phyloP scores from a whole-genome alignment of 2,888 invertebrate genomes.

The Exocentrus adspersus region DNA sequence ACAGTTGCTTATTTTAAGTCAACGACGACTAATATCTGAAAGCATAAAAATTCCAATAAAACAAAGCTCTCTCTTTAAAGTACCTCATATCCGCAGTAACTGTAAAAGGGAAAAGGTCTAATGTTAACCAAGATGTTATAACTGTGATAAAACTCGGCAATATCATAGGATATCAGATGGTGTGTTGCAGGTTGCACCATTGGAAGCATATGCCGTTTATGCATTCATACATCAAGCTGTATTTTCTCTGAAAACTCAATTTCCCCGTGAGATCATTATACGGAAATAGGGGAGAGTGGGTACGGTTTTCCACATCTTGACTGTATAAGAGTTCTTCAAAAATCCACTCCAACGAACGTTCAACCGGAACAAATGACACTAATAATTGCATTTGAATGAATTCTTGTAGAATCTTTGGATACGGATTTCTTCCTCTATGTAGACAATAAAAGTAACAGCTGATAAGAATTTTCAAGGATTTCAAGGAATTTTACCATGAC shows the following conservation, averaged over 20 bases:
- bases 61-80: constrained; percentile 21
- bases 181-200: constrained; percentile 44
- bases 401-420: no score
- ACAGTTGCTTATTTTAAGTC: no score
- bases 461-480: no score
- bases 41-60: constrained; percentile 23
- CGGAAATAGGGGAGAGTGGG: constrained; percentile 27
- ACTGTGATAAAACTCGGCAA: constrained; percentile 37
- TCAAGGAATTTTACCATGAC: no score
- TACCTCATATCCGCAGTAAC: constrained; percentile 30
- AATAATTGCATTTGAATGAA: no score
- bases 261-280: constrained; percentile 54
- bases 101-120: constrained; percentile 29
- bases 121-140: constrained; percentile 37
- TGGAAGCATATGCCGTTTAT: constrained; percentile 53
- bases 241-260: constrained; percentile 53
- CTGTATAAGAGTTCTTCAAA: no score
- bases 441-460: no score
- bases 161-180: constrained; percentile 49
- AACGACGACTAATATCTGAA: not conserved
- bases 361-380: no score
- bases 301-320: no score
- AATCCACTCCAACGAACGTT: no score
- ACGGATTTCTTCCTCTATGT: no score
- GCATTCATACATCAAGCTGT: constrained; percentile 56